Evolutionary conservation across 2,888 invertebrate genomes (phyloP).

Genomic region (Ariolimax columbianus): DNA sequence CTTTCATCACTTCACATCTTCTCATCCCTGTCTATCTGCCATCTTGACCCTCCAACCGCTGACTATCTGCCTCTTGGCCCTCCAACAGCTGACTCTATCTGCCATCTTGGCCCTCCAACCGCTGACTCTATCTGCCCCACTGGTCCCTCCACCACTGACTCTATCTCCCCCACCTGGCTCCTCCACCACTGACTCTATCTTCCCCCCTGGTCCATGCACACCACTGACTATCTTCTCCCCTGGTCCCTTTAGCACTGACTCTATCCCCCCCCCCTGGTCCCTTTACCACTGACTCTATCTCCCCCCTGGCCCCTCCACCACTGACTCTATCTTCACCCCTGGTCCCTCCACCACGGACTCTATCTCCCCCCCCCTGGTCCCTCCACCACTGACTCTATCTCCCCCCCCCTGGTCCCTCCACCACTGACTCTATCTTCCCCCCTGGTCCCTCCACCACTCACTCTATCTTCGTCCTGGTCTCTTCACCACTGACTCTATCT

Average conservation of each 20-base stretch:
- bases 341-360: not conserved
- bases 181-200: no score
- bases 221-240: not conserved
- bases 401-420: not conserved
- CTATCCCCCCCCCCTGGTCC: not conserved
- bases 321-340: not conserved
- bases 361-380: not conserved
- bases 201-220: not conserved
- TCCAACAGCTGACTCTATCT: no score
- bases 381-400: not conserved
- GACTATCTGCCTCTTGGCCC: no score
- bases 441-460: not conserved
- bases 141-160: not conserved
- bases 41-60: no score
- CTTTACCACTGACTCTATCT: no score
- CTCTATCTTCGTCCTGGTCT: not conserved
- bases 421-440: not conserved
- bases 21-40: no score
- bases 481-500: not conserved
- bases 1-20: no score
- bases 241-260: no score
- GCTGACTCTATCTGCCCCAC: no score
- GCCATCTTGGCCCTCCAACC: no score
- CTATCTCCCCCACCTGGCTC: not conserved
- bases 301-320: not conserved